Conservation (phyloP, 2,888 invertebrate genomes). For the Mythimna ferrago region DNA sequence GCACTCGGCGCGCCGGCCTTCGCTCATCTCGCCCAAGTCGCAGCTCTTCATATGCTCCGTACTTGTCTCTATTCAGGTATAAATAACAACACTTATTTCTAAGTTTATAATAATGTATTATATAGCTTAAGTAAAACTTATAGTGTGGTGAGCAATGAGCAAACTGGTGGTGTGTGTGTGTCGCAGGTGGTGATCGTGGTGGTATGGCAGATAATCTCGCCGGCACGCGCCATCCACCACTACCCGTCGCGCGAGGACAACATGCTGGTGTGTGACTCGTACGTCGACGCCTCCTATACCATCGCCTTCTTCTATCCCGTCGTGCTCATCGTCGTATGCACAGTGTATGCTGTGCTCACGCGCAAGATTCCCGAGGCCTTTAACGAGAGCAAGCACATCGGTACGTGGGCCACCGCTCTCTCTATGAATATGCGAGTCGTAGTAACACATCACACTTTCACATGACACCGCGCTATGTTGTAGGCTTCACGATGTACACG, state of each 20-base stretch:
- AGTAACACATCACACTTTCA: neutral
- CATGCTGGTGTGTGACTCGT: conserved; percentile 96
- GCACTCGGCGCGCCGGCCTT: conserved; percentile 97
- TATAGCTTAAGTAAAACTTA: too few species aligned
- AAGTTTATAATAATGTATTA: neutral
- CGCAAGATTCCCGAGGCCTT: conserved; percentile 99
- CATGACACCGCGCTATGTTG: conserved; percentile 88
- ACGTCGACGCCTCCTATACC: conserved; percentile 97
- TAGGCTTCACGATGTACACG: conserved; percentile 99
- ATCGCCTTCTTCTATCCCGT: conserved; percentile 98
- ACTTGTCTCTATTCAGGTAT: conserved; percentile 96
- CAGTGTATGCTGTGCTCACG: conserved; percentile 98
- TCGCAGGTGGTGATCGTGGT: conserved; percentile 94
- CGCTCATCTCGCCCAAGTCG: conserved; percentile 97
- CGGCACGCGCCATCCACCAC: conserved; percentile 97
- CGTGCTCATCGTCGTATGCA: conserved; percentile 96
- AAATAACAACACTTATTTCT: neutral
- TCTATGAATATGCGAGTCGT: neutral
- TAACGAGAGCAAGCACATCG: conserved; percentile 99
- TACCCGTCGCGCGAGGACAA: conserved; percentile 97
- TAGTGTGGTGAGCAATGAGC: neutral
- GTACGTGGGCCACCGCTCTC: conserved; percentile 79
- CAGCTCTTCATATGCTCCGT: conserved; percentile 97
- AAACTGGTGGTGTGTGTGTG: neutral
- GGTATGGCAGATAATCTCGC: conserved; percentile 97